These are phyloP conservation scores for Chaitophorus viminalis DNA, from an alignment of 2,888 invertebrate species.

Conservation along the genomic window DNA sequence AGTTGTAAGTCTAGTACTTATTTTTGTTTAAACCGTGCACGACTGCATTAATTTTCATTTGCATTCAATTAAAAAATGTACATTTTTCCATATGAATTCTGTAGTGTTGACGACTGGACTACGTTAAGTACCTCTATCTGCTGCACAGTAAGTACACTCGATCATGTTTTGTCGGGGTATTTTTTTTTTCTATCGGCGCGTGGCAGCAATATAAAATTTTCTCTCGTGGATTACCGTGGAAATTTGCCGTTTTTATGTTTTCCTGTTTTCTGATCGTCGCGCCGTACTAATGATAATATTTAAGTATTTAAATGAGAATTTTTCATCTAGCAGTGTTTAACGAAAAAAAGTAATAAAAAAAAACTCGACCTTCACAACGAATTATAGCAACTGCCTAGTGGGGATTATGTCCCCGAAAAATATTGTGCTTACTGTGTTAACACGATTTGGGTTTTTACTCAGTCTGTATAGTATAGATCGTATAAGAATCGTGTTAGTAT, in stretches of 20 bases:
- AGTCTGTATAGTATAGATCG: no score
- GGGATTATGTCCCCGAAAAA: no score
- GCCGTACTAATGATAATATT: no score
- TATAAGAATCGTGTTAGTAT: no score
- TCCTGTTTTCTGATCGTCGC: no score
- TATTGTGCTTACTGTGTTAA: no score
- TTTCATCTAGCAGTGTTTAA: no score
- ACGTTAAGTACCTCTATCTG: neutral
- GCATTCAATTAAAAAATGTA: conserved; percentile 1
- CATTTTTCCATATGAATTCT: neutral
- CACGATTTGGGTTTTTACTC: no score
- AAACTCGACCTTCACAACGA: no score
- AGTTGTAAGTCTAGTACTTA: neutral
- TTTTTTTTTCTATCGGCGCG: neutral
- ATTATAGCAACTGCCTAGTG: no score
- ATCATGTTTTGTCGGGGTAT: neutral
- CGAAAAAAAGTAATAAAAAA: no score
- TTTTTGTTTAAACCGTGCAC: conserved; percentile 1
- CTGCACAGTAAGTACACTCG: neutral
- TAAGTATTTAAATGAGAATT: no score
- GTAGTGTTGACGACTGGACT: neutral
- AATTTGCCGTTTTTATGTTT: neutral
- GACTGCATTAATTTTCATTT: conserved; percentile 33
- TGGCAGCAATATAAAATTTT: neutral
- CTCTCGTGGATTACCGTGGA: neutral